Base-by-base conservation (phyloP, 2,113 vertebrate species). In the Rhynchopsitta pachyrhyncha region DNA sequence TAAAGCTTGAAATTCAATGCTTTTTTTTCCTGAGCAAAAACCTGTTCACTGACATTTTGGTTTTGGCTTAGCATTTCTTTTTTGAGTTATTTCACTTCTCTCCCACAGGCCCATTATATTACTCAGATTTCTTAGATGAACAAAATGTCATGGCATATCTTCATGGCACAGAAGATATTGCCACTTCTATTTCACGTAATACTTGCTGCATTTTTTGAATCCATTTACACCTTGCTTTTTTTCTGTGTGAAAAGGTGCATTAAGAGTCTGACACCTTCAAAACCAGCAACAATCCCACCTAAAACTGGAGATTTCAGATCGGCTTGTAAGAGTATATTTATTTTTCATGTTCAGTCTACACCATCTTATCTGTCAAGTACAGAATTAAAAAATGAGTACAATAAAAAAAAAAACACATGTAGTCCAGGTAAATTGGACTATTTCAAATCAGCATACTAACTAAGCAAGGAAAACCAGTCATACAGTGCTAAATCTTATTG, bases 121-220 rank as follows among this genome's bases (percentile, higher is more conserved):
- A 68, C 42, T 67, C 42, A 49, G 47, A 85, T 53, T 82, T 86
- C 88, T 59, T 6, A 71, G 62, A 59, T 16, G n/a, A 93, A 29
- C 25, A 18, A 82, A 82, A 88, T 3, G 1, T 67, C n/a, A 46
- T 0, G 0, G 46, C 3, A 1, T 9, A 57, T 37, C 31, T 57
- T 44, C 27, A 20, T 3, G 11, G 41, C 53, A 78, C 22, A 64
- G 31, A 88, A 77, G 44, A 66, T 33, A 82, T 1, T 70, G 35
- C 22, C 53, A 33, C 53, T 81, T 77, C n/a, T 59, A 19, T 20
- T 73, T 73, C 79, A 69, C 22, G 2, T 8, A 70, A 55, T 24
- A 62, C 39, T 44, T 63, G 14, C 6, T n/a, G 57, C 27, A 80
- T 27, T 71, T 89, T 62, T 66, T 68, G 1, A 94, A 87, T 52